Base-by-base conservation (phyloP, 2,797 vertebrate genomes). In the Phalloptychus januarius region DNA sequence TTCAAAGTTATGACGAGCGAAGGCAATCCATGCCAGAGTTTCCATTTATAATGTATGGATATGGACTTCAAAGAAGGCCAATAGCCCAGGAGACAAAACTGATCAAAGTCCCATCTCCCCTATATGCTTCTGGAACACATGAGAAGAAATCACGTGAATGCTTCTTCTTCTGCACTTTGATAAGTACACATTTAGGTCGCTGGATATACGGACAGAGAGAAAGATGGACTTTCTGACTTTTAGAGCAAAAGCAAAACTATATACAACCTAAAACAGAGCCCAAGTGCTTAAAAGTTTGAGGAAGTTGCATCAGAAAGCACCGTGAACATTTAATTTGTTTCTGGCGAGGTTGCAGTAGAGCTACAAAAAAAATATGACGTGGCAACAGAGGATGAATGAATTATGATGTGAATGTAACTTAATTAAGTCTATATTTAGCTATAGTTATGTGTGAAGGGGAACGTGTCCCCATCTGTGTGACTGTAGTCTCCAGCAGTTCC, bases 61-160 rank as follows among this genome's bases (percentile, higher is more conserved):
- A 38, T 2, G 7, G 13, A 85, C 80, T 83, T 92, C 65, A 90
- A 91, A 90, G 69, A 61, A 23, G 31, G 42, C 28, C 25, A 83
- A 79, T 5, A 36, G 58, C 72, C 71, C 75, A 31, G 40, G 80
- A 80, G 72, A 87, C 54, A 23, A 73, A 84, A 56, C 23, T 54
- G 76, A 88, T 88, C 85, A 88, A 89, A 90, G 81, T 56, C 42
- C 2, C 8, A 28, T 71, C 44, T 87, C 25, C 74, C 73, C 80
- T 77, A 18, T 69, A 40, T 72, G 74, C 28, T 58, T 79, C 20
- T 1, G 76, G 78, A 75, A 78, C 50, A 76, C 42, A 74, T 85
- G 69, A 86, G 78, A n/a, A 65, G 3, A 31, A 28, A 61, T 23
- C 20, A 33, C 33, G 69, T 72, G 76, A 72, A 76, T 48, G 72